These are phyloP conservation scores for Pantelozetes paolii DNA, from an alignment of 2,888 invertebrate species.

Conservation along the genomic window DNA sequence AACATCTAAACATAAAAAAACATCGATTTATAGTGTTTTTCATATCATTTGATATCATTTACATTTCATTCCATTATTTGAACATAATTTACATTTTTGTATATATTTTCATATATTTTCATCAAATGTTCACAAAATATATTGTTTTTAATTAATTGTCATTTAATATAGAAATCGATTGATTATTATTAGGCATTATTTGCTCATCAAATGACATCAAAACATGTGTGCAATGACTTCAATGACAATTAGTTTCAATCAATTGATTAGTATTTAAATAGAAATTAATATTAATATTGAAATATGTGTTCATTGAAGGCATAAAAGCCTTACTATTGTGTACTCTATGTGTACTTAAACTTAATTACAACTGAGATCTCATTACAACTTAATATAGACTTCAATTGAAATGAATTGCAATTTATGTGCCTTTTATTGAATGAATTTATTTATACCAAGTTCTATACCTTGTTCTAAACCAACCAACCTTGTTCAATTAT, in stretches of 20 bases:
- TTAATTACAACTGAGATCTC: background rate
- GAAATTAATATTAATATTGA: background rate
- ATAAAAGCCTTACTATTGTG: background rate
- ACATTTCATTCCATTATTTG: background rate
- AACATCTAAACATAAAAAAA: background rate
- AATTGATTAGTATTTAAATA: background rate
- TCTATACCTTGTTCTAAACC: too few species aligned
- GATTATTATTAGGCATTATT: conserved; percentile 19
- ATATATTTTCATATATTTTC: background rate
- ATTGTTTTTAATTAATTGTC: background rate
- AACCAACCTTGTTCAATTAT: too few species aligned
- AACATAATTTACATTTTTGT: background rate
- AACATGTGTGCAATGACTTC: conserved; percentile 46
- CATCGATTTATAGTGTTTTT: background rate
- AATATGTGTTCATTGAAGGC: conserved; percentile 31
- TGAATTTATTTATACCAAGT: background rate
- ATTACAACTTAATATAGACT: conserved; percentile 3
- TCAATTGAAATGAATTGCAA: too few species aligned
- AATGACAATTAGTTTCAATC: conserved; percentile 6
- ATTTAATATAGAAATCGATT: background rate
- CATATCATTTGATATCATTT: background rate
- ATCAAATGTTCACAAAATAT: background rate
- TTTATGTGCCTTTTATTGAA: conserved; percentile 29
- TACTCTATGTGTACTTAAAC: too few species aligned
- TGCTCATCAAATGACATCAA: background rate